Evolutionary conservation across 2,113 vertebrate genomes (phyloP).

Genomic region (Urocynchramus pylzowi): DNA sequence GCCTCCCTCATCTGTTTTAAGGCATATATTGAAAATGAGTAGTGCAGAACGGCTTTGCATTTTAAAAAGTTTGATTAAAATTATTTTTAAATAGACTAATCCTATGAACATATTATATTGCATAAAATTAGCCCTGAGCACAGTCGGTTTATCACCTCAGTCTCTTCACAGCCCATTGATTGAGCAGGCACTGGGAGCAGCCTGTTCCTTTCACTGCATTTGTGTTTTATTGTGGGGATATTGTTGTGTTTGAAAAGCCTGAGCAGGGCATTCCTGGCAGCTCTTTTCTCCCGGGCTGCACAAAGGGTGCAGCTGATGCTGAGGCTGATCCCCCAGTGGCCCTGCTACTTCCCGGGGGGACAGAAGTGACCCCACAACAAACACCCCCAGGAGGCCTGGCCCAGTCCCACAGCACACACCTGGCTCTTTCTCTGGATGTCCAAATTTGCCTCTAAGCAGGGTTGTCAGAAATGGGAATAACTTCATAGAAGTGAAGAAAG

Average conservation of each 20-base stretch:
- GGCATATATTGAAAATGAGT: conserved; percentile 27
- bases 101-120: conserved; percentile 58
- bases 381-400: accelerated
- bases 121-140: conserved; percentile 70
- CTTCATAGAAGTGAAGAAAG: background rate
- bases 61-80: conserved; percentile 63
- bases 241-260: background rate
- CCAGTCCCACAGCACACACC: background rate
- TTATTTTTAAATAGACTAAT: conserved; percentile 71
- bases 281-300: conserved; percentile 22
- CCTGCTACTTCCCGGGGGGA: background rate
- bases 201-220: background rate
- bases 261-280: conserved; percentile 14
- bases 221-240: background rate
- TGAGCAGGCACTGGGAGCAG: conserved; percentile 53
- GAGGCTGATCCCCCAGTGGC: conserved; percentile 25
- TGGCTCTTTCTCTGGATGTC: accelerated
- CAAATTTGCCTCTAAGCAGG: background rate
- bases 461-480: background rate
- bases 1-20: conserved; percentile 38
- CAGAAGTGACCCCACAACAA: background rate
- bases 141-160: conserved; percentile 63
- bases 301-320: background rate
- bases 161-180: conserved; percentile 70
- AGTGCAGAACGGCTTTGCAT: conserved; percentile 51